Evolutionary conservation across 2,797 vertebrate species (phyloP).

Genomic region (Mycteria americana): DNA sequence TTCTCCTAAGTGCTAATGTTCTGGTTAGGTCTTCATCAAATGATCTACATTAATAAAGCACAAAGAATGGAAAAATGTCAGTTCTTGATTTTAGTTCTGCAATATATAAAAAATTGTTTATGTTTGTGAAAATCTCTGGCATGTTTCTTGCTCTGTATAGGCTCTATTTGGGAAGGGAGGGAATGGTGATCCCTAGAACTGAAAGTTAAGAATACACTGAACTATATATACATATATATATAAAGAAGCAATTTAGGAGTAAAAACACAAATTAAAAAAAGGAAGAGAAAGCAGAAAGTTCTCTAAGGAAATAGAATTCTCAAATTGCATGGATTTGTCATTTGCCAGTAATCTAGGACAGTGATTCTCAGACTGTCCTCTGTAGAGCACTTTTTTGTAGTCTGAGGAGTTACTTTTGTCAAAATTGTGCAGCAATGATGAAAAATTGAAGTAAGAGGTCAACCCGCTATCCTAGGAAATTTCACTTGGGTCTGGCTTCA

Average conservation of each 20-base stretch:
- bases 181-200: not conserved
- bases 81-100: not conserved
- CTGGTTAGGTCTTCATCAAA: not conserved
- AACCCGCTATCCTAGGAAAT: not conserved
- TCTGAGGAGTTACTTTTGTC: not conserved
- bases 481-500: not conserved
- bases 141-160: not conserved
- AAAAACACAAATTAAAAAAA: not conserved
- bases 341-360: not conserved
- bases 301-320: not conserved
- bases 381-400: not conserved
- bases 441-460: conserved; percentile 25
- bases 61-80: not conserved
- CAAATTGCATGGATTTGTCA: not conserved
- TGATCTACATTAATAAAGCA: not conserved
- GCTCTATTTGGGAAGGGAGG: not conserved
- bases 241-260: not conserved
- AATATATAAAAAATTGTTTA: not conserved
- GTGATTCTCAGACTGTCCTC: not conserved
- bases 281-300: not conserved
- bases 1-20: not conserved
- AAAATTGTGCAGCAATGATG: not conserved
- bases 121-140: not conserved
- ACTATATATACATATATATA: not conserved
- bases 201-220: not conserved